Evolutionary conservation across 2,113 vertebrate genomes (phyloP).

Genomic region (Malurus cyaneus): DNA sequence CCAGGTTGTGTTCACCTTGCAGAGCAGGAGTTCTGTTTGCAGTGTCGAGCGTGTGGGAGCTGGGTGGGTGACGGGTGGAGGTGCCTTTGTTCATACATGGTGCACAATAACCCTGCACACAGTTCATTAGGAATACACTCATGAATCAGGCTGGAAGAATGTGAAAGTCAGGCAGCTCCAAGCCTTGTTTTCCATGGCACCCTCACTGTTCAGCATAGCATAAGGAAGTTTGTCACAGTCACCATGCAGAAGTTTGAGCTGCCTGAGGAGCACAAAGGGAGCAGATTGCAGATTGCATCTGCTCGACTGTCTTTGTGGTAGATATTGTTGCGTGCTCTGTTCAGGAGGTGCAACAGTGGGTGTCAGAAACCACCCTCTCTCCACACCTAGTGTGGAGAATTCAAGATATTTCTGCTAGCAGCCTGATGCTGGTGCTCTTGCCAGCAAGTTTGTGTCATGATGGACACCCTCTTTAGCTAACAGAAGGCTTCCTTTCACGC

Average conservation of each 20-base stretch:
- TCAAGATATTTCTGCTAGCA: background rate
- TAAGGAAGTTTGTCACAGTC: background rate
- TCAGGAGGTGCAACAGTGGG: background rate
- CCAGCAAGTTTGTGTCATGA: background rate
- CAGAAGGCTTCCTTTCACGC: background rate
- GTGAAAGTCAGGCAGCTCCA: background rate
- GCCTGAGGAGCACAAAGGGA: background rate
- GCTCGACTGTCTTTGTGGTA: background rate
- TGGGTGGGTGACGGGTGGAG: background rate
- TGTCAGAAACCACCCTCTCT: background rate
- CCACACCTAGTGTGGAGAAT: background rate
- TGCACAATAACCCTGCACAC: background rate
- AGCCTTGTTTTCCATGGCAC: background rate
- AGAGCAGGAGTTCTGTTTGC: background rate
- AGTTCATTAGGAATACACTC: background rate
- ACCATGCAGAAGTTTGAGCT: background rate
- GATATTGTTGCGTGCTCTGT: rapidly evolving
- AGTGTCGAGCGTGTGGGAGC: background rate
- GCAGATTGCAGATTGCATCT: background rate
- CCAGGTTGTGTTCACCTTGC: background rate
- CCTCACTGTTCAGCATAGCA: rapidly evolving
- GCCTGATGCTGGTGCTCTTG: background rate
- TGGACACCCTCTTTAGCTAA: background rate
- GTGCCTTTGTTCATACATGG: rapidly evolving
- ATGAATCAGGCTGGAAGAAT: background rate